Base-by-base conservation (phyloP, 1,140 invertebrate genomes). In the Lasaia peninsularis region DNA sequence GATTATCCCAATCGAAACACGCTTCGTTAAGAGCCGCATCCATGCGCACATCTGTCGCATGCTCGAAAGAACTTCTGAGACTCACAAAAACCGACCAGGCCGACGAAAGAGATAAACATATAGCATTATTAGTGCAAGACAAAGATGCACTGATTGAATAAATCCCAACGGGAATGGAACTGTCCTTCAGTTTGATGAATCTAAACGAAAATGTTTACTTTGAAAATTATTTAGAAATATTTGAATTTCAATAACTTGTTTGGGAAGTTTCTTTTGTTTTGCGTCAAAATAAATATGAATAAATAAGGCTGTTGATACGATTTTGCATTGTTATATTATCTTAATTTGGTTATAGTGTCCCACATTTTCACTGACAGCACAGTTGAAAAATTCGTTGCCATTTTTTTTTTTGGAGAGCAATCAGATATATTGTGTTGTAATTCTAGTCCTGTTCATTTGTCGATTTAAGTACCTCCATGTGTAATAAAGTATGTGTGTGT, bases 21-120 rank as follows among this genome's bases (percentile, higher is more conserved):
- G 85, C 71, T 79, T 88, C 82, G 82, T 88, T 88, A 85, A 70
- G 63, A 67, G 71, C 76, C 78, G 73, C 84, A 81, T 67, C 77
- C 80, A 79, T 72, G 82, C 84, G 80, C 79, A 70, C 85, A 88
- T 86, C 81, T 88, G 85, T 86, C 81, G 73, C 69, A 86, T 80
- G 85, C 68, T 82, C 69, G 77, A 79, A 61, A 56, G 76, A 83
- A 83, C 80, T 82, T 82, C 62, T 80, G 81, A 85, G 76, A 70
- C 81, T 76, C 63, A 88, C 79, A 84, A 86, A 88, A 88, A 84
- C 73, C 60, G 81, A 83, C 77, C 71, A 71, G 73, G 60, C 58
- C 63, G 54, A 65, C 51, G 71, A 80, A 56, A 63, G 73, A 72
- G 76, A 80, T 44, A 60, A 52, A 54, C 11, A 61, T 74, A 80